Base-by-base conservation (phyloP, 2,888 invertebrate species). In the Ichneumoninae sp. region DNA sequence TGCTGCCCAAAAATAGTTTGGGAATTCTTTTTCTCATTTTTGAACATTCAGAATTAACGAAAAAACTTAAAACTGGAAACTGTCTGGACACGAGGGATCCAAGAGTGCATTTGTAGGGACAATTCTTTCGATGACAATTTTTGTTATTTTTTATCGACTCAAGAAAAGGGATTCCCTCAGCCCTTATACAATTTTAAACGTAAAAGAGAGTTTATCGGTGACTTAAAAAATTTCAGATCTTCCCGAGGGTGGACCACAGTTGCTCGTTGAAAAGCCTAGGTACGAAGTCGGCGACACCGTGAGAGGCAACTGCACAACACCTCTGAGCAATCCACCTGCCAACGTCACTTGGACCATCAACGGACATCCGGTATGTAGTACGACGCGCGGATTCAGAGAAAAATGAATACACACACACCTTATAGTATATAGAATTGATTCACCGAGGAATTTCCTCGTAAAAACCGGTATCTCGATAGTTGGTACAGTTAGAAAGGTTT, bases 271-370 rank as follows among this genome's bases (percentile, higher is more conserved):
- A 92, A 96, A 96, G 89, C 95, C 95, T 88, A 95, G 96, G 93
- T 96, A 96, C 93, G 96, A 96, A 85, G 95, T 96, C 83, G 96
- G 96, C 3, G 96, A 96, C 84, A 95, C 95, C 16, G 94, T 96
- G 86, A 95, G 95, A 81, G 96, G 96, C 63, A 96, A 96, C 84
- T 97, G 96, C 90, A 96, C 96, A 8, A 95, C 96, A 30, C 96
- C 96, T 19, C 95, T 95, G 19, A 95, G 96, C 73, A 95, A 95
- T 93, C 96, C 96, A 33, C 95, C 96, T 16, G 96, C 96, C 73
- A 96, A 96, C 93, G 94, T 97, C 89, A 96, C 96, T 69, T 96
- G 96, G 95, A 95, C 95, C 86, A 94, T 96, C 76, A 96, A 96
- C 91, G 96, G 96, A 88, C 88, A 88, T 89, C 89, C 90, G 93